Evolutionary conservation across 2,888 invertebrate species (phyloP).

Genomic region (Spicauda simplicius): DNA sequence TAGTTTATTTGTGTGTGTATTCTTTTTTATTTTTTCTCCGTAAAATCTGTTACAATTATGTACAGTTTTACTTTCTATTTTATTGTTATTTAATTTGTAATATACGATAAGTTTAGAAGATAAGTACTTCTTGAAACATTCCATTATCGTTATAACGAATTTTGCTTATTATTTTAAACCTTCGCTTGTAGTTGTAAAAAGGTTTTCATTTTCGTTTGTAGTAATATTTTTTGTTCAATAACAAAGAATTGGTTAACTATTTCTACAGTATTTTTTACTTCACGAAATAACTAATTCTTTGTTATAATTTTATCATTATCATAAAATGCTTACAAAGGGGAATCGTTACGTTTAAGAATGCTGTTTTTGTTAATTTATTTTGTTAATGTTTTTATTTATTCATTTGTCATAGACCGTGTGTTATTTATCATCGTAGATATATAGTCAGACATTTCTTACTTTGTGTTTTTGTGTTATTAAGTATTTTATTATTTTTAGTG

Average conservation of each 20-base stretch:
- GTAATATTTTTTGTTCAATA: slow-evolving; percentile 2
- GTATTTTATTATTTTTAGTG: slow-evolving; percentile 54
- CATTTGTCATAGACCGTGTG: slow-evolving; percentile 66
- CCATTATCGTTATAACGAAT: slow-evolving; percentile 49
- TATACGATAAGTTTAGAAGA: slow-evolving; percentile 39
- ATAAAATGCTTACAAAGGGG: slow-evolving; percentile 59
- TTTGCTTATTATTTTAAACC: slow-evolving; percentile 42
- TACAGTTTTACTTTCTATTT: slow-evolving; percentile 43
- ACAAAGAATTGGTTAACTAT: neutral
- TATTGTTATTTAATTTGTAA: slow-evolving; percentile 49
- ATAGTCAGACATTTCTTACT: slow-evolving; percentile 42
- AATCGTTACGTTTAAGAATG: slow-evolving; percentile 83
- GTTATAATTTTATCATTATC: slow-evolving; percentile 15
- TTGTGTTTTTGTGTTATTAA: slow-evolving; percentile 51
- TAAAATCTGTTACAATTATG: slow-evolving; percentile 43
- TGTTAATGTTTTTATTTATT: slow-evolving; percentile 73
- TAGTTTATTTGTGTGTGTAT: slow-evolving; percentile 43
- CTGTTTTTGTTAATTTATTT: slow-evolving; percentile 79
- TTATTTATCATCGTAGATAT: slow-evolving; percentile 53
- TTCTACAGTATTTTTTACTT: no score
- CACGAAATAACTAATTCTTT: slow-evolving; percentile 7
- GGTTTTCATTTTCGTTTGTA: slow-evolving; percentile 30
- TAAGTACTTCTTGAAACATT: slow-evolving; percentile 55
- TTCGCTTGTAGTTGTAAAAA: slow-evolving; percentile 38
- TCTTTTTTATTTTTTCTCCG: slow-evolving; percentile 40